Evolutionary conservation across 2,797 vertebrate species (phyloP), one percentile per base, ranked within the genome.

Genomic region (Danio aesculapii): DNA sequence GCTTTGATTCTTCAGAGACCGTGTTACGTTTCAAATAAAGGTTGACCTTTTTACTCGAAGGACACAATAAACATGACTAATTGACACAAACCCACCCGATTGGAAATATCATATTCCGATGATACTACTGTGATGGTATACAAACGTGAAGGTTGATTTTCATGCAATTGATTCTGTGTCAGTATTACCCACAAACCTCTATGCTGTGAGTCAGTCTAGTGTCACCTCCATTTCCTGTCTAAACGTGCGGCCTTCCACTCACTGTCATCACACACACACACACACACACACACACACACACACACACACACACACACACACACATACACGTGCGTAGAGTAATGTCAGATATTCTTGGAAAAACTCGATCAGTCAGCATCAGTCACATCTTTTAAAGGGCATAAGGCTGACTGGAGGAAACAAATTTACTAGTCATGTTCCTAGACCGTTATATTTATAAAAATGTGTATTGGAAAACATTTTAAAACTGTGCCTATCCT

Each of bases 221-320:
- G 72, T 70, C 70, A 79, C n/a, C 39, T 52, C 57, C 43, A 64
- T 69, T 84, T 86, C 79, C 85, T 81, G 79, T 74, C 75, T 49
- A 66, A 72, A 73, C 14, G 46, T 84, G 75, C 75, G 66, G 70
- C 77, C 75, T 82, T 81, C 69, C 63, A 82, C 79, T 69, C 43
- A 46, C 49, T 41, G 49, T 47, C 47, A 71, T 39, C 72, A 69
- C 49, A 50, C 21, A 78, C 17, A 57, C 17, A 57, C 53, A 79
- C 76, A 75, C 52, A 55, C 83, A 61, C 78, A 62, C 30, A 30
- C 30, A 30, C 30, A 30, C 30, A 75, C 52, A 55, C 83, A 61
- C 78, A 62, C 72, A 69, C 49, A 50, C 21, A 78, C 17, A 57
- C 30, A 30, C 53, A 79, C 76, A 75, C 44, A 55, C 83, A 61